phyloP scores from a whole-genome alignment of 1,140 invertebrate genomes.

The Philotrypesis tridentata region DNA sequence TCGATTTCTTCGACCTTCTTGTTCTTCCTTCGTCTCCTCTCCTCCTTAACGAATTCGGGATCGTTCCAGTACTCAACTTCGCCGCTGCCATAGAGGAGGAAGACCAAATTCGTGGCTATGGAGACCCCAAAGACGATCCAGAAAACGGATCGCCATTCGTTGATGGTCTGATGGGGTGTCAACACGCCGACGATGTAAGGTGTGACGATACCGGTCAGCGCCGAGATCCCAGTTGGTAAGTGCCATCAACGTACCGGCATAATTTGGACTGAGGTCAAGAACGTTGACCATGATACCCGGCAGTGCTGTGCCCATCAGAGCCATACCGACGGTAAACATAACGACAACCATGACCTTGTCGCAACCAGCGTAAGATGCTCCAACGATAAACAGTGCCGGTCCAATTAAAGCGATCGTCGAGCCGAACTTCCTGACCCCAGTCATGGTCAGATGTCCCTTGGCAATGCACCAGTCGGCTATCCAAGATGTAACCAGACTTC shows the following conservation, averaged over 20 bases:
- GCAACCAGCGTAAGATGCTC: conserved; percentile 78
- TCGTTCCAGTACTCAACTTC: conserved; percentile 84
- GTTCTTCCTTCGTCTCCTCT: conserved; percentile 44
- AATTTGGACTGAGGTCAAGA: conserved; percentile 85
- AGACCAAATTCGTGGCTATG: conserved; percentile 82
- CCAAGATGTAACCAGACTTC: conserved; percentile 75
- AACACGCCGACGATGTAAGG: conserved; percentile 74
- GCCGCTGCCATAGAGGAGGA: conserved; percentile 81
- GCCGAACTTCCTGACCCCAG: conserved; percentile 78
- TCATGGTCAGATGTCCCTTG: conserved; percentile 72
- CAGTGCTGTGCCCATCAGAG: conserved; percentile 76
- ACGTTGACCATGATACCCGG: conserved; percentile 83
- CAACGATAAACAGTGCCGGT: conserved; percentile 76
- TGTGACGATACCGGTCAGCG: conserved; percentile 82
- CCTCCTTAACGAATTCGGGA: conserved; percentile 57
- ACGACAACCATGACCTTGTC: conserved; percentile 77
- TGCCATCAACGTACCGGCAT: conserved; percentile 86
- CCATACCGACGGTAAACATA: conserved; percentile 81
- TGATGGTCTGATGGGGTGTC: conserved; percentile 75
- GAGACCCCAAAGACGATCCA: conserved; percentile 87
- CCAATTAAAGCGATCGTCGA: conserved; percentile 76
- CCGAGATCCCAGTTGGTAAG: conserved; percentile 85
- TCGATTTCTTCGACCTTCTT: conserved; percentile 35
- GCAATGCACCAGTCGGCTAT: conserved; percentile 77
- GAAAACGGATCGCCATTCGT: conserved; percentile 88